Percentiles rank a stretch among this genome's conserved stretches.
phyloP scores from a whole-genome alignment of 1,140 invertebrate genomes.

The Drosophila rufa region DNA sequence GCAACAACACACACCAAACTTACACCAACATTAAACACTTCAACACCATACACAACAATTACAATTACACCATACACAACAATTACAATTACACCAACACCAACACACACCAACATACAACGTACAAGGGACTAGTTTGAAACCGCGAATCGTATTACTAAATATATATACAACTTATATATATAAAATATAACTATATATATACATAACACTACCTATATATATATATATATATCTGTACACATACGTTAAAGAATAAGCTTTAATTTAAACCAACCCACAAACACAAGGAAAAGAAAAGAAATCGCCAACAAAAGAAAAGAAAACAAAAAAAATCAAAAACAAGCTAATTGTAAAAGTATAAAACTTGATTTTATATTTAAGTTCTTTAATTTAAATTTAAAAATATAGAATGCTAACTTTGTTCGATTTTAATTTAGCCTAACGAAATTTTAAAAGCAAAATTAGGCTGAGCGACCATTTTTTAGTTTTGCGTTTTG shows the following conservation, averaged over 20 bases:
- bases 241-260: constrained; percentile 45
- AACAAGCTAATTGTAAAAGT: constrained; percentile 37
- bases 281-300: constrained; percentile 18
- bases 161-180: constrained; percentile 72
- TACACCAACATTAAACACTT: constrained; percentile 12
- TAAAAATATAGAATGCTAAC: constrained; percentile 7
- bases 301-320: constrained; percentile 13
- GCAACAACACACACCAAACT: background rate
- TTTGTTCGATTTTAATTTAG: constrained; percentile 54
- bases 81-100: constrained; percentile 36
- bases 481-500: constrained; percentile 40
- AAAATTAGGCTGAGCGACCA: constrained; percentile 54
- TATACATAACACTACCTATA: constrained; percentile 39
- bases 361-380: constrained; percentile 49
- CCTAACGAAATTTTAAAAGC: constrained; percentile 57
- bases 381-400: constrained; percentile 43
- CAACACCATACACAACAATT: background rate
- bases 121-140: constrained; percentile 83
- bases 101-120: constrained; percentile 62
- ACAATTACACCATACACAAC: constrained; percentile 3
- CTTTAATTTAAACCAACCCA: constrained; percentile 55
- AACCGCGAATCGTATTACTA: constrained; percentile 84
- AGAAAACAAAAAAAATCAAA: constrained; percentile 13
- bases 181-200: constrained; percentile 47
- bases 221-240: constrained; percentile 37